A percentile compares a stretch with the other conserved stretches of the same genome.
phyloP scores from a whole-genome alignment of 2,113 vertebrate genomes.

The Delphinus delphis region DNA sequence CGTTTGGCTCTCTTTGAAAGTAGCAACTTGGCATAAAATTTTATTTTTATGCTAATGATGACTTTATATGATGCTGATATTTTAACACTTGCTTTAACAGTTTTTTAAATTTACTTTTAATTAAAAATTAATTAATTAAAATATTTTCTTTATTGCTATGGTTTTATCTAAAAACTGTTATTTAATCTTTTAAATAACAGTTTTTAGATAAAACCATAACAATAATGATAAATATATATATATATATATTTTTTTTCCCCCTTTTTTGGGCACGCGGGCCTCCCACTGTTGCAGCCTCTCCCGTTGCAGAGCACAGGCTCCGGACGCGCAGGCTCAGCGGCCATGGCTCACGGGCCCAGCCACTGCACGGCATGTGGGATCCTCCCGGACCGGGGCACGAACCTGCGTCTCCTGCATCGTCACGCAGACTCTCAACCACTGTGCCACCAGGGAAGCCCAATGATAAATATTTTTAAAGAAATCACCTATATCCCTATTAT shows the following conservation, averaged over 20 bases:
- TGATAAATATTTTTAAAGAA: slow-evolving; percentile 3
- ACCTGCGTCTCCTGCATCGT: no score
- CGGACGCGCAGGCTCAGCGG: no score
- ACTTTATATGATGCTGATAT: slow-evolving; percentile 1
- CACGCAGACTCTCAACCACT: no score
- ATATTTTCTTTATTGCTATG: neutral
- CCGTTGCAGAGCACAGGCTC: no score
- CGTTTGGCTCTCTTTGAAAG: neutral
- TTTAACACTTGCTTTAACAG: slow-evolving; percentile 7
- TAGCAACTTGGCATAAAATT: slow-evolving; percentile 20
- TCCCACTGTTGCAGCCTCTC: no score
- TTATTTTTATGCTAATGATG: slow-evolving; percentile 42
- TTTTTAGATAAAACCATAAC: slow-evolving; percentile 9
- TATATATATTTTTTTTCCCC: no score
- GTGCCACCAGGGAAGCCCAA: no score
- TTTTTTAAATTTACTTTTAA: neutral
- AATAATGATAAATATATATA: neutral
- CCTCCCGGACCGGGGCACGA: no score
- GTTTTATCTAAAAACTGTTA: neutral
- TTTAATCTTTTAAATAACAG: neutral
- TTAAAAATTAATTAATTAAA: neutral
- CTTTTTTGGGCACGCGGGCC: no score
- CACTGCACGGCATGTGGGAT: no score
- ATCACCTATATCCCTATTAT: neutral
- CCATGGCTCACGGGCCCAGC: no score